phyloP scores from a whole-genome alignment of 2,113 vertebrate genomes.

The Spizaetus ornatus region DNA sequence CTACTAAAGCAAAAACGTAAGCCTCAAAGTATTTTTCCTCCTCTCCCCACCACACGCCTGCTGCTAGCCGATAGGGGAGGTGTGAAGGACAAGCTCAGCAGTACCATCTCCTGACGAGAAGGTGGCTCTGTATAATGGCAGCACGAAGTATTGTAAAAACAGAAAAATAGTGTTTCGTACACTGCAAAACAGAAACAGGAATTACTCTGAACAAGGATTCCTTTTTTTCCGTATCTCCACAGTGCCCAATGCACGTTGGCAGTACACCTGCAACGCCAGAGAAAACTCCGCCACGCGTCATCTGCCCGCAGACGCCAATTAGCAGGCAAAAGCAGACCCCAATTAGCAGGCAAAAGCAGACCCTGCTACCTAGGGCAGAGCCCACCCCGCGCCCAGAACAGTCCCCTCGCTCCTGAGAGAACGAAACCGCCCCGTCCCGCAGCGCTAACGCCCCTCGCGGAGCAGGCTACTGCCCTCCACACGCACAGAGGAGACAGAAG shows the following conservation, averaged over 20 bases:
- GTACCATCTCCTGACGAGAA: rapidly evolving
- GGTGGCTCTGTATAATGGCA: rapidly evolving
- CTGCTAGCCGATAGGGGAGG: rapidly evolving
- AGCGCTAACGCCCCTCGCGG: background rate
- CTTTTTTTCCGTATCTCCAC: rapidly evolving
- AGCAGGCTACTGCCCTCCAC: rapidly evolving
- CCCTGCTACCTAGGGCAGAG: background rate
- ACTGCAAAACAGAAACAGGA: background rate
- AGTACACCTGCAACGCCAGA: background rate
- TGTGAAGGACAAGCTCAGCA: background rate
- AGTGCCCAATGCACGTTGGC: rapidly evolving
- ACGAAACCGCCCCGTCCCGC: background rate
- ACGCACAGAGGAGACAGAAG: rapidly evolving
- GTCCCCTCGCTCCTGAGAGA: background rate
- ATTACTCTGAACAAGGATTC: rapidly evolving
- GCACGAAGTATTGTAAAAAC: rapidly evolving
- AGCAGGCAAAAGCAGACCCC: background rate
- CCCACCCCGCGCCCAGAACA: rapidly evolving
- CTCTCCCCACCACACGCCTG: background rate
- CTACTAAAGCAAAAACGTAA: rapidly evolving
- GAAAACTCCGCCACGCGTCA: background rate
- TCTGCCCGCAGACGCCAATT: rapidly evolving
- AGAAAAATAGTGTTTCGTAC: rapidly evolving
- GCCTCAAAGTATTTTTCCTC: rapidly evolving
- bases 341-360: rapidly evolving